phyloP scores from a whole-genome alignment of 2,113 vertebrate species.

The Eira barbara region DNA sequence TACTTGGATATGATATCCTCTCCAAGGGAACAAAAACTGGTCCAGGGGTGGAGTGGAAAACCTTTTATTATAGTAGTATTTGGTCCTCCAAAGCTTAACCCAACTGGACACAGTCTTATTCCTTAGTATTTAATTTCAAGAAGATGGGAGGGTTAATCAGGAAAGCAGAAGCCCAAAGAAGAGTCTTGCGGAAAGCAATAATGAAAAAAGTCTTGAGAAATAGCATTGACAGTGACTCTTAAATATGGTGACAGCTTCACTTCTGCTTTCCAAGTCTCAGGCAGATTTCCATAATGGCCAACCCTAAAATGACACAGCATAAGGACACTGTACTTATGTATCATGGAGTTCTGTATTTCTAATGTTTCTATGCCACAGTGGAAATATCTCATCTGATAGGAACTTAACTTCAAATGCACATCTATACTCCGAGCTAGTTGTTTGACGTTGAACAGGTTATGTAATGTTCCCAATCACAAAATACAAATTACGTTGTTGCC shows the following conservation, averaged over 20 bases:
- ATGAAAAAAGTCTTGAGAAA: not conserved
- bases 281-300: not conserved
- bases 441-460: not conserved
- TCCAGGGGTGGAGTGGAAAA: not conserved
- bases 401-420: not conserved
- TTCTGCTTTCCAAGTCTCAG: not conserved
- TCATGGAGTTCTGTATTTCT: not conserved
- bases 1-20: not conserved
- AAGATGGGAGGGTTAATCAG: not conserved
- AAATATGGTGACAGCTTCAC: not conserved
- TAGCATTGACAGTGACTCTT: not conserved
- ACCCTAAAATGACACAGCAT: not conserved
- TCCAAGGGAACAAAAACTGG: not conserved
- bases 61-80: not conserved
- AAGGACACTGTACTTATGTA: not conserved
- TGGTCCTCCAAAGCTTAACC: not conserved
- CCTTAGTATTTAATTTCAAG: not conserved
- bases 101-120: not conserved
- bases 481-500: not conserved
- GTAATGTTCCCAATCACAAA: not conserved
- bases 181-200: not conserved
- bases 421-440: not conserved
- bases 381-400: not conserved
- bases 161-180: not conserved
- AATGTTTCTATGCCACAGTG: not conserved